Conservation (phyloP, 2,888 invertebrate genomes). For the Cephus runcator region DNA sequence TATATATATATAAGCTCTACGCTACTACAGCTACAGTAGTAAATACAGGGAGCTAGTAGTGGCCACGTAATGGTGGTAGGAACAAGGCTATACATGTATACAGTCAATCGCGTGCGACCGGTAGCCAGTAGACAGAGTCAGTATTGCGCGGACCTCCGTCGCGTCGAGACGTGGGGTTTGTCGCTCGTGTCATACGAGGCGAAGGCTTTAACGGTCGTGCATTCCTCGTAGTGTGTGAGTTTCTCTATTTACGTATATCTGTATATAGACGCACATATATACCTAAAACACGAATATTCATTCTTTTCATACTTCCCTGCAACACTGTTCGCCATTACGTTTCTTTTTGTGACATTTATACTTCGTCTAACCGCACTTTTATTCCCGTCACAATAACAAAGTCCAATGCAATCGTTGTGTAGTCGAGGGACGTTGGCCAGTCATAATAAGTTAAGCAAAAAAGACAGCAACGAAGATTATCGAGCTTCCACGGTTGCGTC, state of each 20-base stretch:
- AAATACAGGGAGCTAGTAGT: not conserved
- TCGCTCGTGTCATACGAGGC: not conserved
- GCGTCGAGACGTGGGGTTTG: constrained; percentile 49
- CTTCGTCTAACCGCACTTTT: not conserved
- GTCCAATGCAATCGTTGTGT: not conserved
- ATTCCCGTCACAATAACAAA: not conserved
- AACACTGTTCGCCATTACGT: not conserved
- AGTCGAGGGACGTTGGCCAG: not conserved
- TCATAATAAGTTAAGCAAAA: not conserved
- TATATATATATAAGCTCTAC: not conserved
- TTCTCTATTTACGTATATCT: not conserved
- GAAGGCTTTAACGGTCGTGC: not conserved
- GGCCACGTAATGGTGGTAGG: not conserved
- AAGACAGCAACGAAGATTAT: not conserved
- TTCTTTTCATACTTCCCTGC: not conserved
- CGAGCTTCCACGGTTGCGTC: not conserved
- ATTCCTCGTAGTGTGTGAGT: constrained; percentile 4
- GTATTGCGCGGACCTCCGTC: constrained; percentile 59
- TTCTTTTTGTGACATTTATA: not conserved
- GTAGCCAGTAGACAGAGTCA: constrained; percentile 48
- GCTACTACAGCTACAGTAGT: not conserved
- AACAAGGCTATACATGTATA: not conserved
- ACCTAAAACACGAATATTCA: constrained; percentile 7
- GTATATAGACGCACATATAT: not conserved
- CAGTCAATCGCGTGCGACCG: constrained; percentile 4